Base-by-base conservation (phyloP, 2,113 vertebrate genomes). In the Anolis carolinensis region DNA sequence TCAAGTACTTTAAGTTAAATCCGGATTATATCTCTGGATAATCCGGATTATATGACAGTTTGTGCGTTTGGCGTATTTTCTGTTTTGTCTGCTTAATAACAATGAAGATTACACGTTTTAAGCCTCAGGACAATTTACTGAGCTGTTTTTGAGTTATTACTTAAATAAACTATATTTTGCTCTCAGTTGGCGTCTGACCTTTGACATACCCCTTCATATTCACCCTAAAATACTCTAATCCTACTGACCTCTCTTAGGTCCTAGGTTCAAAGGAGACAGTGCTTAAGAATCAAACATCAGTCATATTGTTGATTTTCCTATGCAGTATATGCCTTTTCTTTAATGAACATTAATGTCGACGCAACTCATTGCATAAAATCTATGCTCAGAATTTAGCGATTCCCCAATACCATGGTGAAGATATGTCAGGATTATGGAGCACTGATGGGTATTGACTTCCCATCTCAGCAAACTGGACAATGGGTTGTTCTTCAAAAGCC, bases 401-500 rank as follows among this genome's bases (percentile, higher is more conserved):
- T 93, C 86, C 48, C 87, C 84, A 91, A 72, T 92, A 72, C 89
- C 5, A 44, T 89, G 81, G 84, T 89, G 84, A 91, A 95, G 92
- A 91, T 85, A 88, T 34, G 76, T 86, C 83, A 65, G 90, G 90
- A 90, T 91, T 93, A 88, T 92, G 91, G 91, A 92, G 88, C 87
- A 86, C 67, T 55, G 55, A 3, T 73, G 70, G 83, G 32, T 83
- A 93, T 92, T 0, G 87, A 93, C 87, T 91, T 92, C 50, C 5
- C 86, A 91, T 87, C 91, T 87, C 73, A 74, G 84, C 87, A 80
- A 90, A 86, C 70, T 84, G 59, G 21, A 68, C 79, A 82, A 95
- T 89, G 88, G 92, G 94, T 94, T 93, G 82, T 88, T 89, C 86
- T 91, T 87, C 92, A 81, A 91, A 91, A 78, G 79, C 88, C 25